These are phyloP conservation scores for Sesamia inferens DNA, from an alignment of 2,888 invertebrate genomes.

Conservation along the genomic window DNA sequence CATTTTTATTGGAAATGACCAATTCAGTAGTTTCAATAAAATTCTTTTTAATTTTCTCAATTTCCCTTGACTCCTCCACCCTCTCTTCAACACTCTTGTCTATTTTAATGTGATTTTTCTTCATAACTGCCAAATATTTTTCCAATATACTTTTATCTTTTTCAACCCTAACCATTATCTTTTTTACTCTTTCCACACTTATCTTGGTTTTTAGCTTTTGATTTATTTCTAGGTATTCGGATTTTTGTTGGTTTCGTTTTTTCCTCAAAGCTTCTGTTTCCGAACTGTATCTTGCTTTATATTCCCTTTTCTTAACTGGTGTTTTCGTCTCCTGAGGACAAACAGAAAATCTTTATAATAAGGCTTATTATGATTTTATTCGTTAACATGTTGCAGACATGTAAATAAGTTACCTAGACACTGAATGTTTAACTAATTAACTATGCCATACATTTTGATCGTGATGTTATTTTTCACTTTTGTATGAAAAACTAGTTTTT, in stretches of 20 bases:
- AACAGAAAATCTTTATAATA: constrained; percentile 5
- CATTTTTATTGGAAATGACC: neutral
- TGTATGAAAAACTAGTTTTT: neutral
- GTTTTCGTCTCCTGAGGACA: constrained; percentile 35
- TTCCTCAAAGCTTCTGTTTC: constrained; percentile 19
- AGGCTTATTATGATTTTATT: neutral
- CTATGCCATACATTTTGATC: neutral
- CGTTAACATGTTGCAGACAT: neutral
- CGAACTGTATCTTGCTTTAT: constrained; percentile 15
- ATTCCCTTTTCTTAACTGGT: constrained; percentile 31
- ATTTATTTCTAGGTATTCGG: neutral
- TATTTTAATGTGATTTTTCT: constrained; percentile 4
- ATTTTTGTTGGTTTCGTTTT: neutral
- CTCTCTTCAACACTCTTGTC: neutral
- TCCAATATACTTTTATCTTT: neutral
- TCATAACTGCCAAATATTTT: neutral
- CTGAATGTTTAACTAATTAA: neutral
- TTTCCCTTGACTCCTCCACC: neutral
- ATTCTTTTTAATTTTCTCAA: constrained; percentile 13
- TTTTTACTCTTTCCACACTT: neutral
- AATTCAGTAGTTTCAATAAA: neutral
- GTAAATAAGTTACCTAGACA: constrained; percentile 7
- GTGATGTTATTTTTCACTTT: neutral
- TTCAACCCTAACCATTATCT: neutral
- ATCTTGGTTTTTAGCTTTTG: neutral